Evolutionary conservation across 2,113 vertebrate genomes (phyloP), one percentile per base, ranked within the genome.

Genomic region (Haemorhous mexicanus): DNA sequence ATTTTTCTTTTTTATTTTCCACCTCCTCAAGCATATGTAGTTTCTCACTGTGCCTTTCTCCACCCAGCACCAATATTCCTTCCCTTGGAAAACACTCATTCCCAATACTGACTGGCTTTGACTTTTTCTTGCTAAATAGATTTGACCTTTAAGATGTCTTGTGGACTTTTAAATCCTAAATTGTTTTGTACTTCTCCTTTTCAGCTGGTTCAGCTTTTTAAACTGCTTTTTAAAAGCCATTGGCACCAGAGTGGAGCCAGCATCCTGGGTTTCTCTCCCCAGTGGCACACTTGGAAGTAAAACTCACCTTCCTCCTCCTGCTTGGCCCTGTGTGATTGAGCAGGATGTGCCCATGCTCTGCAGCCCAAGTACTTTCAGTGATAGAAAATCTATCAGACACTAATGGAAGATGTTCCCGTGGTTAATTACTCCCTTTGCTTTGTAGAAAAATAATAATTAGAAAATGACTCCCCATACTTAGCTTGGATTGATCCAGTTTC

Each of bases 401-500:
- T 95, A 95, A 94, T 92, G 94, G 84, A 94, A 95, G 66, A 73
- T 91, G 70, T 88, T 97, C 75, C 67, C 0, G 1, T 67, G 44
- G 89, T 90, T 97, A 96, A 84, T 95, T 88, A 73, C 59, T 76
- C 44, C 85, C 84, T 72, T 90, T 80, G 49, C 27, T 93, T 91
- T 52, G 46, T 7, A 52, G 62, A 83, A 82, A 80, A 83, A 73
- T 63, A 76, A 64, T 10, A 68, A 75, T 68, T 61, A 47, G 84
- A 50, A 86, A 91, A 83, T 83, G 9, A 58, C 87, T 94, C 18
- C 50, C 39, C 63, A 63, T 88, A 56, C 87, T 84, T 89, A 83
- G 50, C 58, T 77, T 80, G 75, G 82, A 93, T 93, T 95, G 90
- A 95, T 95, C 83, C 56, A 52, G 70, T 77, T 94, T 80, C 63